phyloP scores from a whole-genome alignment of 2,113 vertebrate species.

The Gnathonemus echidnorhynchus region DNA sequence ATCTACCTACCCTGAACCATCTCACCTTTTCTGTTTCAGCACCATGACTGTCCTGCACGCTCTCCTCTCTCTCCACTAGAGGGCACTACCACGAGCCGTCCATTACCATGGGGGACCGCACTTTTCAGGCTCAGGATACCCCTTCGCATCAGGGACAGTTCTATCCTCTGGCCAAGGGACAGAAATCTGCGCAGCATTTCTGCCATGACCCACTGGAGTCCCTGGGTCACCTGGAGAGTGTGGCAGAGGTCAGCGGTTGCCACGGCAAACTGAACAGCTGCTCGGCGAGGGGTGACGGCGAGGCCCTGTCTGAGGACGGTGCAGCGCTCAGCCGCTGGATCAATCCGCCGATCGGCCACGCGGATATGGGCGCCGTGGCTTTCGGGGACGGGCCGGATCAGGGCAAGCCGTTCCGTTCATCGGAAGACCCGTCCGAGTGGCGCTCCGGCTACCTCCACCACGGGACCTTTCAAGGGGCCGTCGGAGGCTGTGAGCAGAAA shows the following conservation, averaged over 20 bases:
- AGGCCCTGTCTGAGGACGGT: conserved; percentile 8
- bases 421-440: neutral
- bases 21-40: conserved; percentile 18
- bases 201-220: conserved; percentile 8
- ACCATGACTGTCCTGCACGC: conserved; percentile 17
- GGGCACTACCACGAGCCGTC: neutral
- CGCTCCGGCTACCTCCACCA: conserved; percentile 8
- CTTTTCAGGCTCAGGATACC: conserved; percentile 17
- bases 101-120: conserved; percentile 35
- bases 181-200: conserved; percentile 12
- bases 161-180: conserved; percentile 19
- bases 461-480: conserved; percentile 24
- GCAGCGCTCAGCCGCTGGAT: neutral
- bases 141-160: conserved; percentile 32
- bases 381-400: conserved; percentile 21
- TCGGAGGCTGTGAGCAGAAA: conserved; percentile 48
- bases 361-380: neutral
- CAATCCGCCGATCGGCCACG: neutral
- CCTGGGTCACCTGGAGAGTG: neutral
- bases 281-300: conserved; percentile 12
- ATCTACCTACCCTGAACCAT: neutral
- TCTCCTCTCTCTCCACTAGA: conserved; percentile 14
- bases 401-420: neutral
- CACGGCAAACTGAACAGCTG: conserved; percentile 30
- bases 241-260: neutral